Conservation (phyloP, 2,888 invertebrate species). For the Dione vanillae region DNA sequence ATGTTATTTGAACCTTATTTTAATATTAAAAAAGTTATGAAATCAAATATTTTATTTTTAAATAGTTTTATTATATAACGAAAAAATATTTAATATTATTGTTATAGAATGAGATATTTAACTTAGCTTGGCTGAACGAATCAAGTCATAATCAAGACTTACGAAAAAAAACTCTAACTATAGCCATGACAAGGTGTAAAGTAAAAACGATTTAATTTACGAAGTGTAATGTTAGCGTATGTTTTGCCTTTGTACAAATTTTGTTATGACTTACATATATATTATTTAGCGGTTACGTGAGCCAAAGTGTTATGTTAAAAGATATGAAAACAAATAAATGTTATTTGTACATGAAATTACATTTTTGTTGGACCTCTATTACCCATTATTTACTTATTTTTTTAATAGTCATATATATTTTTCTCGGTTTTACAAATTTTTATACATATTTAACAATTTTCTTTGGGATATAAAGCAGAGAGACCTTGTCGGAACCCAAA, state of each 20-base stretch:
- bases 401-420: too few species aligned
- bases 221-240: constrained; percentile 39
- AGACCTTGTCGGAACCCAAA: too few species aligned
- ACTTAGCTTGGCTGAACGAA: neutral
- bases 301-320: constrained; percentile 46
- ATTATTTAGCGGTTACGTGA: constrained; percentile 42
- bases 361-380: constrained; percentile 2
- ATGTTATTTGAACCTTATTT: too few species aligned
- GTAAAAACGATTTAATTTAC: constrained; percentile 25
- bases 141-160: too few species aligned
- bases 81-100: neutral
- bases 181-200: constrained; percentile 8
- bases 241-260: constrained; percentile 43
- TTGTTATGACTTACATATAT: constrained; percentile 39
- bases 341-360: constrained; percentile 45
- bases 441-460: neutral
- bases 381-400: too few species aligned
- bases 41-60: too few species aligned
- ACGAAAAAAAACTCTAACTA: constrained; percentile 7
- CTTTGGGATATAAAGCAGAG: too few species aligned
- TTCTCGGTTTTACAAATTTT: neutral
- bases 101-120: neutral
- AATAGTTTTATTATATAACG: neutral
- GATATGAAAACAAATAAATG: constrained; percentile 46
- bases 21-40: too few species aligned